These are phyloP conservation scores for Montipora capitata DNA, from an alignment of 92 coral and sea anemone species.

Conservation along the genomic window DNA sequence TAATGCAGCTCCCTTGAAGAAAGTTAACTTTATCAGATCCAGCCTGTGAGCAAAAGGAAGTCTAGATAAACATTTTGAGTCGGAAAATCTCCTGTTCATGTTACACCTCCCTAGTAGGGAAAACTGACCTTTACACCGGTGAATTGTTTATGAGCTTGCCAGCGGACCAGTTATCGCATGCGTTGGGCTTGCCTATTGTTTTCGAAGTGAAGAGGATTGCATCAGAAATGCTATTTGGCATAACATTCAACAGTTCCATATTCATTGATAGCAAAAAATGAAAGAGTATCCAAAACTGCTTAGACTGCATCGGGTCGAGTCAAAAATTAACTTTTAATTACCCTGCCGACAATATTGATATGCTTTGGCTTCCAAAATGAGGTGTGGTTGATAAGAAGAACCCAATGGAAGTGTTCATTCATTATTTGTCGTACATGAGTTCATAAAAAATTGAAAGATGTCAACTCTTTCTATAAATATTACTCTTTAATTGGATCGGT, in stretches of 20 bases:
- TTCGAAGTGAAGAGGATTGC: slow-evolving; percentile 22
- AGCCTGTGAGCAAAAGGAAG: neutral
- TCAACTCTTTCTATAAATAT: neutral
- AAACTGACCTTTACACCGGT: slow-evolving; percentile 22
- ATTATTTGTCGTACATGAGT: neutral
- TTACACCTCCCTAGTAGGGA: neutral
- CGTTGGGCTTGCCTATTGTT: slow-evolving; percentile 31
- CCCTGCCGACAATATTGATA: neutral
- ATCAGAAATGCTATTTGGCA: slow-evolving; percentile 40
- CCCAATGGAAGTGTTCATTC: neutral
- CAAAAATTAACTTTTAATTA: too few relatives aligned
- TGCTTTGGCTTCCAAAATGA: neutral
- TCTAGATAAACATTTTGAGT: neutral
- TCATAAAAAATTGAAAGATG: neutral
- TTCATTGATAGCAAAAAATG: too few relatives aligned
- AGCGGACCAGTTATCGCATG: slow-evolving; percentile 4
- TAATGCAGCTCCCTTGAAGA: neutral
- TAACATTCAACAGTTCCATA: neutral
- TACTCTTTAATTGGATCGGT: too few relatives aligned
- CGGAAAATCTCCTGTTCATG: neutral
- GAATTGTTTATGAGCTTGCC: slow-evolving; percentile 31
- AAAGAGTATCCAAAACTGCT: too few relatives aligned
- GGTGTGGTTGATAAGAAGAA: neutral
- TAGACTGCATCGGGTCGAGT: too few relatives aligned
- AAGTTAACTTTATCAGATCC: neutral